Evolutionary conservation across 2,888 invertebrate genomes (phyloP), one percentile per base, ranked within the genome.

Genomic region (Acronicta alni): DNA sequence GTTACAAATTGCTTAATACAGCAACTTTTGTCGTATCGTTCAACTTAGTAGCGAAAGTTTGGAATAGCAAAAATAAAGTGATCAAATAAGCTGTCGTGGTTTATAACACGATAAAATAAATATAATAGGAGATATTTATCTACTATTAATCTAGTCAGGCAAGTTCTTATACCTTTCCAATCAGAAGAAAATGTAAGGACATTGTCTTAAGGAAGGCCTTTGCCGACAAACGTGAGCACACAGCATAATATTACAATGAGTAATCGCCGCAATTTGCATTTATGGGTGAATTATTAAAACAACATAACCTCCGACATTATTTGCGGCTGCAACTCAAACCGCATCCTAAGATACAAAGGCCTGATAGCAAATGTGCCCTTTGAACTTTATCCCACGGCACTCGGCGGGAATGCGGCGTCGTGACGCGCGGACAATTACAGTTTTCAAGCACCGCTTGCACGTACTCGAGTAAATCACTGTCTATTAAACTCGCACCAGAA

Each of bases 341-440:
- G 69, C 75, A 74, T 80, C 79, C 77, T 75, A 53, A 82, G 84
- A 85, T 83, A 77, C 79, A 80, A 84, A 84, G 79, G 73, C 77
- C 65, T 72, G 84, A 89, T 89, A 84, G 80, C 75, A 75, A 79
- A 67, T 80, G 26, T 75, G 85, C 84, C 86, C 89, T 89, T 84
- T 89, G 88, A 88, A 86, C 89, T 87, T 83, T 84, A 83, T 87
- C 83, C 85, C 84, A 85, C 83, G 85, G 73, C 81, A 62, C 49
- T 67, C 58, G 60, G 74, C 70, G 79, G 71, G 79, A 84, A 75
- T 72, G 81, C 71, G 59, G 61, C 75, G 62, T 86, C 90, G 90
- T 89, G 89, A 89, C 83, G 82, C 67, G 69, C 77, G 65, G 77
- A 87, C 88, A 88, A 89, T 89, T 87, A 87, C 84, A 82, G 84